Evolutionary conservation across 2,888 invertebrate species (phyloP).

Genomic region (Chelonus formosanus): DNA sequence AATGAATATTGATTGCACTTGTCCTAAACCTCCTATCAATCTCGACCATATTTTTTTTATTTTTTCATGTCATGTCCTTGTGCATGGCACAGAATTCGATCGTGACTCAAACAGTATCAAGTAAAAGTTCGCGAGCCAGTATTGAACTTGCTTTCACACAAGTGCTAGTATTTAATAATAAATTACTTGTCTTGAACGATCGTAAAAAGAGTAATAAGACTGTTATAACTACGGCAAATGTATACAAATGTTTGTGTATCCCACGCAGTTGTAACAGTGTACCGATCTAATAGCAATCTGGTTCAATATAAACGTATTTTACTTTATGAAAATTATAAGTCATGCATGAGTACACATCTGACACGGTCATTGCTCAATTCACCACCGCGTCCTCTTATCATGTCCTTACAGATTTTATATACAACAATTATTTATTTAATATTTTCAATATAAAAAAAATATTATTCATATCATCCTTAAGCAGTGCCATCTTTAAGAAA

Average conservation of each 20-base stretch:
- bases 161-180: slow-evolving; percentile 25
- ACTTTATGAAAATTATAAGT: slow-evolving; percentile 43
- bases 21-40: slow-evolving; percentile 21
- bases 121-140: slow-evolving; percentile 44
- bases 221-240: neutral
- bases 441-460: too few relatives aligned
- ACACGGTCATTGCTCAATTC: slow-evolving; percentile 53
- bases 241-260: slow-evolving; percentile 16
- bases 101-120: slow-evolving; percentile 36
- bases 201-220: too few relatives aligned
- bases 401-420: slow-evolving; percentile 4
- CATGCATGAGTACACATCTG: slow-evolving; percentile 53
- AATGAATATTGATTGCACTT: slow-evolving; percentile 18
- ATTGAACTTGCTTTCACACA: slow-evolving; percentile 45
- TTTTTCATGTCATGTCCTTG: slow-evolving; percentile 14
- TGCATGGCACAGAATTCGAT: slow-evolving; percentile 13
- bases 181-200: neutral
- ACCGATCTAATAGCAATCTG: neutral
- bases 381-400: slow-evolving; percentile 4
- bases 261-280: neutral
- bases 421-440: neutral
- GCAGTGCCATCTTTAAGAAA: too few relatives aligned
- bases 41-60: neutral
- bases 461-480: too few relatives aligned
- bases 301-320: slow-evolving; percentile 4